Conservation (phyloP, 2,888 invertebrate genomes). For the Orchestes rusci region DNA sequence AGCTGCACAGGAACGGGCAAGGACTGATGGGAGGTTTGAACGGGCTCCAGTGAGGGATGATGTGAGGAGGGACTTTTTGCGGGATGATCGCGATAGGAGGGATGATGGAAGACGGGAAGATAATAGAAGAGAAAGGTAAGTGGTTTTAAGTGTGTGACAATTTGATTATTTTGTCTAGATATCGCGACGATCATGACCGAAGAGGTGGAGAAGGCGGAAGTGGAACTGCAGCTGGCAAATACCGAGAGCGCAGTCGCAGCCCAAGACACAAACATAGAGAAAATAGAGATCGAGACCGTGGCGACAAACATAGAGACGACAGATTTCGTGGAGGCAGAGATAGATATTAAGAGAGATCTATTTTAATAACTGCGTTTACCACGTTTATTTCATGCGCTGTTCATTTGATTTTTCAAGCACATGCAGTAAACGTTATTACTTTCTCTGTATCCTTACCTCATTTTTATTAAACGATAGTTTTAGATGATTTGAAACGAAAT, state of each 20-base stretch:
- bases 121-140: constrained; percentile 29
- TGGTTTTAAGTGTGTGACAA: too few species aligned
- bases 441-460: too few species aligned
- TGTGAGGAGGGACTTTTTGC: constrained; percentile 34
- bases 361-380: neutral
- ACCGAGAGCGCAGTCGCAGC: constrained; percentile 26
- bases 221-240: too few species aligned
- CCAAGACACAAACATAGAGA: constrained; percentile 22
- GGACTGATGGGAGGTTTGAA: constrained; percentile 34
- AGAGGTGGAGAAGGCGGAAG: constrained; percentile 8
- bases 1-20: constrained; percentile 35
- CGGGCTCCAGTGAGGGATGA: constrained; percentile 26
- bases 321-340: constrained; percentile 23
- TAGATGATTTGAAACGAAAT: too few species aligned
- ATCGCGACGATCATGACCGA: constrained; percentile 31
- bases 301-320: constrained; percentile 31
- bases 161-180: constrained; percentile 31
- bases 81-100: constrained; percentile 37
- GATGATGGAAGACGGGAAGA: constrained; percentile 34
- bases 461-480: too few species aligned
- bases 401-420: too few species aligned
- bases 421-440: too few species aligned
- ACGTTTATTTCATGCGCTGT: too few species aligned
- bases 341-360: constrained; percentile 11
- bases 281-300: constrained; percentile 26